Conservation (phyloP, 2,113 vertebrate species). For the Macrotis lagotis region DNA sequence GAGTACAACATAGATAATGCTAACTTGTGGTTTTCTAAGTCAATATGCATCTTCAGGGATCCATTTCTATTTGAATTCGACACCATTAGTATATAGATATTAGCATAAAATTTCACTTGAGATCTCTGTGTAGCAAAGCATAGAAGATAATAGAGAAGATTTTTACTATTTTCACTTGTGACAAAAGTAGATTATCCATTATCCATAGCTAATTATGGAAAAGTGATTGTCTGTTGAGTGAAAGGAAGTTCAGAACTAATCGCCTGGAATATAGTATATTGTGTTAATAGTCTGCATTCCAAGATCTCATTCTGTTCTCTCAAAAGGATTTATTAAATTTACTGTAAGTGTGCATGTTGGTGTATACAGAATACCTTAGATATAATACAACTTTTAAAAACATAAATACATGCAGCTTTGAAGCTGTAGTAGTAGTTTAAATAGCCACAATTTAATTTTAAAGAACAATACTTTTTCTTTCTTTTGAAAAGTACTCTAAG, state of each 20-base stretch:
- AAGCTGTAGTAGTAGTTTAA: background rate
- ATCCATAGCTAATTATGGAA: constrained; percentile 25
- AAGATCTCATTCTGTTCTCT: constrained; percentile 10
- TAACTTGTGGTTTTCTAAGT: background rate
- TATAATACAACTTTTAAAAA: constrained; percentile 7
- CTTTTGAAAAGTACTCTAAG: constrained; percentile 39
- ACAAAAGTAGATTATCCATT: constrained; percentile 35
- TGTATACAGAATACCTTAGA: background rate
- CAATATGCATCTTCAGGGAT: background rate
- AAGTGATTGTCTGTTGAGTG: constrained; percentile 34
- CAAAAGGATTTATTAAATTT: constrained; percentile 25
- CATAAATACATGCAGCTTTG: background rate
- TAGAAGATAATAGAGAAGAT: constrained; percentile 18
- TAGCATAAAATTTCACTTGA: constrained; percentile 40
- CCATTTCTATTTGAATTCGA: background rate
- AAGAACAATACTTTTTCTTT: background rate
- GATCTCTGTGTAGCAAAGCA: constrained; percentile 40
- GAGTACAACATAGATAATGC: background rate
- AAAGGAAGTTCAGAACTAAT: constrained; percentile 53
- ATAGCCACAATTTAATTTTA: background rate
- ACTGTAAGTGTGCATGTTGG: background rate
- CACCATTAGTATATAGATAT: background rate
- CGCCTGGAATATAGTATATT: constrained; percentile 40
- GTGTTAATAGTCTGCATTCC: constrained; percentile 19
- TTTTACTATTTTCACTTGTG: constrained; percentile 34